Evolutionary conservation across 2,797 vertebrate species (phyloP).

Genomic region (Tapirus indicus): DNA sequence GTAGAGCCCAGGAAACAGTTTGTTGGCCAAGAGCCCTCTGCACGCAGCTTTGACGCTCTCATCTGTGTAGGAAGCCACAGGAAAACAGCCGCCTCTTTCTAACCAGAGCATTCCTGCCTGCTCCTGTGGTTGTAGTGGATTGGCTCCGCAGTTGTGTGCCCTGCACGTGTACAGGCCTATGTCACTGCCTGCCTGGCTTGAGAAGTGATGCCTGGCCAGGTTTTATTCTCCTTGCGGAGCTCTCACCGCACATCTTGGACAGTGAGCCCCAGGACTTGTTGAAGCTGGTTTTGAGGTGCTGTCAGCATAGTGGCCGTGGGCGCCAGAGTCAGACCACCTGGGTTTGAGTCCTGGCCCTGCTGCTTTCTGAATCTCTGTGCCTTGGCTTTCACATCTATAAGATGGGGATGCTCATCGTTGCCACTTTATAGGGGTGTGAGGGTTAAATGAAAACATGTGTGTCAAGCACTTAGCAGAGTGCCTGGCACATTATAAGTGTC

Average conservation of each 20-base stretch:
- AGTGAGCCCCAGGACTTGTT: not conserved
- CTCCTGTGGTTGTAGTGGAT: not conserved
- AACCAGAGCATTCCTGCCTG: not conserved
- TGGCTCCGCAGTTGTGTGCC: not conserved
- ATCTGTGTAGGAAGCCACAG: not conserved
- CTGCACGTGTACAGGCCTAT: fast-evolving
- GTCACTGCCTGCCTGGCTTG: not conserved
- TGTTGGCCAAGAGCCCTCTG: not conserved
- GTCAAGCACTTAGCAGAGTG: not conserved
- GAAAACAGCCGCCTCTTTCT: not conserved
- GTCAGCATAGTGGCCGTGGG: too few relatives aligned
- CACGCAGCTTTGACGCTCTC: not conserved
- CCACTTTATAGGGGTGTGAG: not conserved
- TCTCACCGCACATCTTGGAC: not conserved
- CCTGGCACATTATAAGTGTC: not conserved
- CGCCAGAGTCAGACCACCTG: not conserved
- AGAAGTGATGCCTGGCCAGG: not conserved
- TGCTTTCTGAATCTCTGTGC: not conserved
- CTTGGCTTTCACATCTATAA: not conserved
- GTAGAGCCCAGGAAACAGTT: not conserved
- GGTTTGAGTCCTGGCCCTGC: not conserved
- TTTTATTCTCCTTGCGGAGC: not conserved
- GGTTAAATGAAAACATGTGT: not conserved
- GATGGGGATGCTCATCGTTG: not conserved
- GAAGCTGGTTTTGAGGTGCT: not conserved